phyloP scores from a whole-genome alignment of 1,140 invertebrate genomes.

The Zaprionus africanus region DNA sequence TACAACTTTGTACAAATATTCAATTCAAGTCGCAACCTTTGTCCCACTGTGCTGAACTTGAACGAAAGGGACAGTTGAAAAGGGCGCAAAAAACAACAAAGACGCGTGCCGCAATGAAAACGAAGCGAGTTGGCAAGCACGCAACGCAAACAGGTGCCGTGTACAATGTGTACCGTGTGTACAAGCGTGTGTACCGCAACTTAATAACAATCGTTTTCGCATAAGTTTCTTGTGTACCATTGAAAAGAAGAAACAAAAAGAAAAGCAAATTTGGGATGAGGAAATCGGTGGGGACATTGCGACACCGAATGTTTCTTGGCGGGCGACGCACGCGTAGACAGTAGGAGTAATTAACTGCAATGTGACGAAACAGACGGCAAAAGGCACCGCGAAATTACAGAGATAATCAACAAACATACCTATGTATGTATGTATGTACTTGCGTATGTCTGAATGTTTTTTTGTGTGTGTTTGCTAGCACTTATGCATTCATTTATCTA shows the following conservation, averaged over 20 bases:
- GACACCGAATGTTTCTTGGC: constrained; percentile 44
- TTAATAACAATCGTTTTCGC: constrained; percentile 63
- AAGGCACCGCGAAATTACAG: constrained; percentile 21
- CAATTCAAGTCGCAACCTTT: background rate
- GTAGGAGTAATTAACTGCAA: constrained; percentile 60
- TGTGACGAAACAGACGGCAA: constrained; percentile 21
- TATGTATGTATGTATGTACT: background rate
- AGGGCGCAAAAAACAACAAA: background rate
- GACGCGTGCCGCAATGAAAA: constrained; percentile 3
- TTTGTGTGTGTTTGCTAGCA: background rate
- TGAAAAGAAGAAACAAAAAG: constrained; percentile 29
- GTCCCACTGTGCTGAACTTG: constrained; percentile 5
- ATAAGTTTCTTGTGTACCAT: constrained; percentile 44
- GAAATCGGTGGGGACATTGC: constrained; percentile 61
- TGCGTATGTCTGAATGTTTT: background rate
- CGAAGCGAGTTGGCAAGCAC: background rate
- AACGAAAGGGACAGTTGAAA: background rate
- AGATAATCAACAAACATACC: constrained; percentile 34
- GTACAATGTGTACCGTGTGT: constrained; percentile 5
- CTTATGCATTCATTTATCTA: constrained; percentile 4
- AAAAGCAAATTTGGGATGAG: constrained; percentile 37
- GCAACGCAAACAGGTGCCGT: background rate
- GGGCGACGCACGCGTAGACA: constrained; percentile 62
- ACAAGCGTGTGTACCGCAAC: background rate
- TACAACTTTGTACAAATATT: background rate